Conservation (phyloP, 2,888 invertebrate species). For the Plebejus melissa region DNA sequence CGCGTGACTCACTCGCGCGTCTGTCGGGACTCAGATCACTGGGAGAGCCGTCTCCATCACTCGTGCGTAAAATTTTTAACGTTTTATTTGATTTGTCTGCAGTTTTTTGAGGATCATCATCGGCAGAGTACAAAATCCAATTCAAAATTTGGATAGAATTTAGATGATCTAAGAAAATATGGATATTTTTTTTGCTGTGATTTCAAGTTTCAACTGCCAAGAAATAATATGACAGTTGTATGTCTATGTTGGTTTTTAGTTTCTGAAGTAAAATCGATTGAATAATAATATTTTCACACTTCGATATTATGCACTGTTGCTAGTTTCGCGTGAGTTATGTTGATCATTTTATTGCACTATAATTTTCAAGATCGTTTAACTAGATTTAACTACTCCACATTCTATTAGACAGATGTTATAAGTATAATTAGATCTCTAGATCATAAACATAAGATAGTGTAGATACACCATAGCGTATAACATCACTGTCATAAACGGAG, state of each 20-base stretch:
- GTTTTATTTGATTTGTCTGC: not conserved
- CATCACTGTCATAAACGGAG: slow-evolving; percentile 52
- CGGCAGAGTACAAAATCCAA: not conserved
- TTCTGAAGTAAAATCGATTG: not conserved
- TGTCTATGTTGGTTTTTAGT: no score
- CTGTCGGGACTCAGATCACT: slow-evolving; percentile 61
- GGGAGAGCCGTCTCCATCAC: slow-evolving; percentile 57
- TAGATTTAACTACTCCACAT: slow-evolving; percentile 27
- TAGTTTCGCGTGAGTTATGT: not conserved
- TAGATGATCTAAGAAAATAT: not conserved
- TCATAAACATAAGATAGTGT: slow-evolving; percentile 48
- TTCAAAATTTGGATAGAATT: not conserved
- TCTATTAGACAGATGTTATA: slow-evolving; percentile 37
- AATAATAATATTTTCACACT: slow-evolving; percentile 11
- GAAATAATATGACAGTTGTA: not conserved
- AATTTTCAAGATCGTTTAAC: slow-evolving; percentile 8
- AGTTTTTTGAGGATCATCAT: not conserved
- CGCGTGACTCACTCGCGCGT: slow-evolving; percentile 65
- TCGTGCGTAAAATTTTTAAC: slow-evolving; percentile 24
- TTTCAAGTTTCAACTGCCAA: not conserved
- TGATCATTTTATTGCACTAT: not conserved
- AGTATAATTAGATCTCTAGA: slow-evolving; percentile 50
- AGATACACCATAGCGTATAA: slow-evolving; percentile 33
- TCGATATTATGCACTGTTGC: not conserved
- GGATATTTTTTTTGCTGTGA: not conserved